phyloP scores from a whole-genome alignment of 2,113 vertebrate species.

The Cyanistes caeruleus region DNA sequence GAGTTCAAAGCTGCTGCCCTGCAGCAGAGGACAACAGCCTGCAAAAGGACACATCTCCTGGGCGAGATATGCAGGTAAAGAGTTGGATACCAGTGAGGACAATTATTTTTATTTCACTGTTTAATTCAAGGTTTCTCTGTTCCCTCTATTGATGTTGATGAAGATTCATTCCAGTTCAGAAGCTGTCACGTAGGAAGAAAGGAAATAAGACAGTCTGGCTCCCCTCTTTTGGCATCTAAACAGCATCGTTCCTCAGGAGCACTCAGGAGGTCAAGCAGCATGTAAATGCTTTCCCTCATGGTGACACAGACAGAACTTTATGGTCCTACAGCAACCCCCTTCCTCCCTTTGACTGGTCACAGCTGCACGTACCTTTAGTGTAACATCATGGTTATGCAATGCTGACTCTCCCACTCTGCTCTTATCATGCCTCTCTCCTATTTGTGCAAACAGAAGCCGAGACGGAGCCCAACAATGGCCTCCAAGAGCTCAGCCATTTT shows the following conservation, averaged over 20 bases:
- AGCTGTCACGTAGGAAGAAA: neutral
- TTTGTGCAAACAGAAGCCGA: neutral
- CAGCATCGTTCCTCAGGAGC: slow-evolving; percentile 9
- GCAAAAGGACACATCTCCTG: neutral
- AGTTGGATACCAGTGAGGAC: neutral
- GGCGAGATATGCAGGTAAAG: neutral
- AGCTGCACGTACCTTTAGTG: slow-evolving; percentile 35
- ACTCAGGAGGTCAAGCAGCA: neutral
- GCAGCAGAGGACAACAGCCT: neutral
- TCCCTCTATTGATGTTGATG: neutral
- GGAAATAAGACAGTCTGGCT: slow-evolving; percentile 52
- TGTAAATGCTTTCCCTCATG: slow-evolving; percentile 22
- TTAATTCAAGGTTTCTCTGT: slow-evolving; percentile 35
- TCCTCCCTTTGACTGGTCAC: neutral
- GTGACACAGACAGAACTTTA: neutral
- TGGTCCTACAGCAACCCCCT: neutral
- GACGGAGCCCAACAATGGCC: rapidly evolving
- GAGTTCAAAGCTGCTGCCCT: neutral
- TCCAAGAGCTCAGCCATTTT: neutral
- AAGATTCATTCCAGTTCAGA: slow-evolving; percentile 6
- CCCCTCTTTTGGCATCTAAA: slow-evolving; percentile 20
- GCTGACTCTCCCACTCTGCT: neutral
- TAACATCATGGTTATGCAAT: neutral
- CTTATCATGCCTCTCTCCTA: neutral
- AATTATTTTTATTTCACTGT: neutral